Evolutionary conservation across 1,140 invertebrate species (phyloP).

Genomic region (Cydia strobilella): DNA sequence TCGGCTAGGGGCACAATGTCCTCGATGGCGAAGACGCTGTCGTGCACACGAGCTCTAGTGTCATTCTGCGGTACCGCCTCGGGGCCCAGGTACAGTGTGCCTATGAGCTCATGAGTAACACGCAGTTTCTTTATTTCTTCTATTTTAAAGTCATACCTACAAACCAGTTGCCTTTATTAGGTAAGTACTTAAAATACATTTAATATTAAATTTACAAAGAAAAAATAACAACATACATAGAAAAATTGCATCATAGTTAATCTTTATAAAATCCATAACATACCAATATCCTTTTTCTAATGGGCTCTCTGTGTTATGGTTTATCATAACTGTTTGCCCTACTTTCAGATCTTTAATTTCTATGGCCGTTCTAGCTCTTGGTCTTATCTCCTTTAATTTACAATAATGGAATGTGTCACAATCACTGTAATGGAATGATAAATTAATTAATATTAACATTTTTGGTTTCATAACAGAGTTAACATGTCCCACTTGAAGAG

Average conservation of each 20-base stretch:
- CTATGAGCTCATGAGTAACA: conserved; percentile 60
- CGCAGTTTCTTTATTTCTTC: conserved; percentile 66
- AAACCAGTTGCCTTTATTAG: background rate
- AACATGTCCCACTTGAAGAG: background rate
- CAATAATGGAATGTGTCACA: conserved; percentile 64
- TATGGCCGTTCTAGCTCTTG: conserved; percentile 82
- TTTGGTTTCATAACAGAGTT: background rate
- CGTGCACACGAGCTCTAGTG: conserved; percentile 80
- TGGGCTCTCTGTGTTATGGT: conserved; percentile 88
- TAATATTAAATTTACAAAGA: too few relatives aligned
- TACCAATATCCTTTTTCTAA: conserved; percentile 88
- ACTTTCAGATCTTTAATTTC: conserved; percentile 81
- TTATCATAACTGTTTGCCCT: conserved; percentile 86
- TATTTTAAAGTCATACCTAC: conserved; percentile 81
- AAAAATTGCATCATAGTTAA: background rate
- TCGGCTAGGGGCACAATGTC: conserved; percentile 70
- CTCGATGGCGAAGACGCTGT: conserved; percentile 84
- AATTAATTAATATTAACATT: conserved; percentile 1
- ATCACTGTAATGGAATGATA: conserved; percentile 68
- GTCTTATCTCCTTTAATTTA: conserved; percentile 82
- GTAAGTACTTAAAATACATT: too few relatives aligned
- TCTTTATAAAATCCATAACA: conserved; percentile 48
- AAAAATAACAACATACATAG: too few relatives aligned
- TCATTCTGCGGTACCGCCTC: conserved; percentile 78
- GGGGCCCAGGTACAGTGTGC: conserved; percentile 75